Base-by-base conservation (phyloP, 2,888 invertebrate genomes). In the Byasa hedistus region DNA sequence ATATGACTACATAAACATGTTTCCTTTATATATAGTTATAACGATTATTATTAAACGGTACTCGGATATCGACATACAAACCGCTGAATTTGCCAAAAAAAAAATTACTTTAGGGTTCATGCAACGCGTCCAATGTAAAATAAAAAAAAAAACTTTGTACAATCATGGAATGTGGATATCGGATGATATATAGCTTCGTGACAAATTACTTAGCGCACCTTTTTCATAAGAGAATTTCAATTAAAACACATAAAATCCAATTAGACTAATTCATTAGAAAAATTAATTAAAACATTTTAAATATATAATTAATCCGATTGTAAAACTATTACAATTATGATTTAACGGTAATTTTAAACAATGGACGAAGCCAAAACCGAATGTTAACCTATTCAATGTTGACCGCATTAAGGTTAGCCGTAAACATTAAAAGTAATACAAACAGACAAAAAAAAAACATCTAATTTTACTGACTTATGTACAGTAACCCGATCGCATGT, bases 121-220 rank as follows among this genome's bases (percentile, higher is more conserved):
- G 32, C 32, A 32, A 32, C 32, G 32, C 32, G 32, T 32, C 32
- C 32, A 32, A 32, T 32, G 8, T 10, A 2, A 7, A 32, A 10
- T 32, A n/a, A n/a, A 32, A 32, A 32, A 0, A 10, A 32, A 32
- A 32, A 68, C 72, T 85, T 87, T 87, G 83, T 88, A 89, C 85
- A 87, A 81, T 74, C 73, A 84, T 89, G 90, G 90, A 90, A 90
- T 90, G 90, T 89, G 88, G 32, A 87, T 86, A 84, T 81, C 76
- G 72, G 77, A 79, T 76, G 68, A 79, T 57, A 56, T 44, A 56
- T 44, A 55, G 80, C 82, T 80, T 76, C 72, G 77, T 79, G 77
- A 76, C 76, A 75, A 80, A 78, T 71, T 75, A 72, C 61, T 60
- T 76, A 73, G 77, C 77, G 84, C 86, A 88, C 82, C 83, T 75